phyloP scores from a whole-genome alignment of 2,888 invertebrate genomes.

The Lepidocyrtoides sp. region DNA sequence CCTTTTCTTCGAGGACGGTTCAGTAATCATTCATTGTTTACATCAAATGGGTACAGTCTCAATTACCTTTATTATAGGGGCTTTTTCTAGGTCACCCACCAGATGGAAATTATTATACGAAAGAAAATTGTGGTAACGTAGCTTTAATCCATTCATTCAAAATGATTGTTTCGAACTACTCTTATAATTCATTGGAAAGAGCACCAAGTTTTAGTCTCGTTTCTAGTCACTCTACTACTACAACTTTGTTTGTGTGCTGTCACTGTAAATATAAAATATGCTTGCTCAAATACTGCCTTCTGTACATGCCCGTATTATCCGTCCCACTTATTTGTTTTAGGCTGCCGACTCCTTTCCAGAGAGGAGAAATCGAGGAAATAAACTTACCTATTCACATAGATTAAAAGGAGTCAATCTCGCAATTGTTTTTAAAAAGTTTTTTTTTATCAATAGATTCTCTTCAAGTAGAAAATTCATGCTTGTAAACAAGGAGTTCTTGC shows the following conservation, averaged over 20 bases:
- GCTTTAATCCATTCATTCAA: not conserved
- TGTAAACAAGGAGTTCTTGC: not conserved
- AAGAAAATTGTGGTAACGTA: not conserved
- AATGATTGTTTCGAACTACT: not conserved
- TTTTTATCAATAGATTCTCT: not conserved
- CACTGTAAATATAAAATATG: too few species aligned
- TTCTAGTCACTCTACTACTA: not conserved
- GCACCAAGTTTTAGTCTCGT: not conserved
- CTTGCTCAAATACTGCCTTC: too few species aligned
- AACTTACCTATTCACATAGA: not conserved
- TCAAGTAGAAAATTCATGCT: not conserved
- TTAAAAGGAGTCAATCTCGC: not conserved
- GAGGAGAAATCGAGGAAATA: not conserved
- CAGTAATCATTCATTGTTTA: slow-evolving; percentile 29
- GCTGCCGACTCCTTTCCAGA: not conserved
- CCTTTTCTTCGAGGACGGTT: too few species aligned
- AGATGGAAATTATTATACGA: not conserved
- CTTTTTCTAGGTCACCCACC: slow-evolving; percentile 12
- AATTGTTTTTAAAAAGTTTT: not conserved
- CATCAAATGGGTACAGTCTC: not conserved
- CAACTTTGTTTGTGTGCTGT: not conserved
- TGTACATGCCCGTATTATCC: not conserved
- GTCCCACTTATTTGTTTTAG: not conserved
- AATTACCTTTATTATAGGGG: slow-evolving; percentile 2
- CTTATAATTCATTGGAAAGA: not conserved